Conservation (phyloP, 2,113 vertebrate genomes). For the Muscicapa adusta region DNA sequence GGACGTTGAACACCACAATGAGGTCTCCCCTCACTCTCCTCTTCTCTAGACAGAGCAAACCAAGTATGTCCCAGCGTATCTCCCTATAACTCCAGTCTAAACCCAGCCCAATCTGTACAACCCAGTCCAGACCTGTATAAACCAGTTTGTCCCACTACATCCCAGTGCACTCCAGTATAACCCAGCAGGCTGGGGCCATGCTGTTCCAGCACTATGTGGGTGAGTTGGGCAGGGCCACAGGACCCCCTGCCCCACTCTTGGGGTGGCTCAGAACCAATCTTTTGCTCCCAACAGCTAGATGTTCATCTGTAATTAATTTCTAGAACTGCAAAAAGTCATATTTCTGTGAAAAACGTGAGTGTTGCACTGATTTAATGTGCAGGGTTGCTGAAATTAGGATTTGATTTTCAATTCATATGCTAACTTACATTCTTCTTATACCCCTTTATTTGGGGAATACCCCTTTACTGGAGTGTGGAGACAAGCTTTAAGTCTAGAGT, state of each 20-base stretch:
- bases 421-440: background rate
- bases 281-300: background rate
- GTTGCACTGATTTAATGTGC: background rate
- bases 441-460: background rate
- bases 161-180: background rate
- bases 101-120: no score
- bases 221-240: no score
- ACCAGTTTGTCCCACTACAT: background rate
- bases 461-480: background rate
- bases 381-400: background rate
- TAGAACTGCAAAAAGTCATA: background rate
- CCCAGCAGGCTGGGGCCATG: rapidly evolving
- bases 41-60: background rate
- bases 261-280: background rate
- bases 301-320: background rate
- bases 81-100: no score
- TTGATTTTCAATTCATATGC: background rate
- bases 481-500: background rate
- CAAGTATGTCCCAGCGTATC: background rate
- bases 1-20: background rate
- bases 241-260: no score
- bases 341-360: background rate
- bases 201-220: rapidly evolving
- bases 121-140: background rate
- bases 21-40: background rate